These are phyloP conservation scores for Eurytemora carolleeae DNA, from an alignment of 1,140 invertebrate genomes.

Conservation along the genomic window DNA sequence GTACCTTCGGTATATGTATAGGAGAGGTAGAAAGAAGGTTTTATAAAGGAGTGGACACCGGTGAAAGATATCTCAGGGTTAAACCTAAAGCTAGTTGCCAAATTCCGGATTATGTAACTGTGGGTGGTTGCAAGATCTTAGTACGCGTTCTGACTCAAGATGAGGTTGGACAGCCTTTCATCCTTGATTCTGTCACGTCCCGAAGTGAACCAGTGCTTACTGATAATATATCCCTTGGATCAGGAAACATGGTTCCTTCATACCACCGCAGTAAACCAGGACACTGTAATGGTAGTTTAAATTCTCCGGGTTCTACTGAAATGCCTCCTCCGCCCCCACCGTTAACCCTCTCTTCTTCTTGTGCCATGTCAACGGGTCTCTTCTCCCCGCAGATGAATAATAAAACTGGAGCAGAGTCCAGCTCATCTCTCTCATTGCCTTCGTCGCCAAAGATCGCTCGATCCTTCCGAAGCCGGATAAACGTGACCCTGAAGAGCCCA, in stretches of 20 bases:
- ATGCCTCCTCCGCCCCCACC: conserved; percentile 2
- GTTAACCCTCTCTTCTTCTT: neutral
- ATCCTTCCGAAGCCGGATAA: conserved; percentile 12
- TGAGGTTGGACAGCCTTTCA: conserved; percentile 16
- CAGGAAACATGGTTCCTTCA: no score
- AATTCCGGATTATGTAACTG: conserved; percentile 21
- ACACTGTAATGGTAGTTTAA: conserved; percentile 12
- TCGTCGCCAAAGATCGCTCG: conserved; percentile 10
- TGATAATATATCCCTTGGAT: conserved; percentile 5
- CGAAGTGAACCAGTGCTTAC: neutral
- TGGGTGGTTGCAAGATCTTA: conserved; percentile 22
- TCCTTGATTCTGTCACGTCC: conserved; percentile 13
- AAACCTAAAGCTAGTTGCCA: conserved; percentile 21
- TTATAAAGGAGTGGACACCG: conserved; percentile 27
- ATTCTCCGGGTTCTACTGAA: conserved; percentile 9
- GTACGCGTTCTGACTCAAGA: conserved; percentile 18
- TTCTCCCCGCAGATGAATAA: neutral
- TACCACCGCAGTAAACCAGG: conserved; percentile 10
- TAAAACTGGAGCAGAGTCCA: neutral
- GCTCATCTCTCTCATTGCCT: neutral
- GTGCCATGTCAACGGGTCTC: neutral
- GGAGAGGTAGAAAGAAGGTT: conserved; percentile 26
- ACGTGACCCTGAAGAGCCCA: conserved; percentile 2
- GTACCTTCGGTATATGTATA: conserved; percentile 25
- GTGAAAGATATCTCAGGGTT: conserved; percentile 26